Evolutionary conservation across 2,113 vertebrate species (phyloP).

Genomic region (Rhinopomastus cyanomelas): DNA sequence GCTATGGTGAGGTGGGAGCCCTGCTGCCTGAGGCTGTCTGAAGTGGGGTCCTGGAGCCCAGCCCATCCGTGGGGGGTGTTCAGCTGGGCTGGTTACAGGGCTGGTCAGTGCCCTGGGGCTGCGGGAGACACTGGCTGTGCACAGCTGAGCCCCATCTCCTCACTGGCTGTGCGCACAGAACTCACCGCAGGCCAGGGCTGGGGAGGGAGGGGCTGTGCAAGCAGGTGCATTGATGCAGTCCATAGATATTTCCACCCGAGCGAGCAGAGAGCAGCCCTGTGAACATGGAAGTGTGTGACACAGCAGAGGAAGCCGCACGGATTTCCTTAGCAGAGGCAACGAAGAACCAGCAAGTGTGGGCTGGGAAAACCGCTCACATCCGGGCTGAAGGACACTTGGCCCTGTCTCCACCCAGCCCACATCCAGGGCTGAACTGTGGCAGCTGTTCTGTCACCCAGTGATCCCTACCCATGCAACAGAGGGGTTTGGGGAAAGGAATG

Average conservation of each 20-base stretch:
- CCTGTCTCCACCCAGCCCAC: no score
- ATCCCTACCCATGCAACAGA: no score
- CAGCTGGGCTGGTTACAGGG: background rate
- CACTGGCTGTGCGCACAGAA: rapidly evolving
- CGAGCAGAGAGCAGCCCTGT: background rate
- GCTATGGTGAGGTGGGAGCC: background rate
- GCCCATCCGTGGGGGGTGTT: no score
- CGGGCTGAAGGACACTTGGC: background rate
- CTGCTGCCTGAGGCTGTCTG: background rate
- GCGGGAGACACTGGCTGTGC: background rate
- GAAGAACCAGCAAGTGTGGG: background rate
- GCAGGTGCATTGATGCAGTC: background rate
- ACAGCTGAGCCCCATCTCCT: no score
- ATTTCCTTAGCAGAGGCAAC: no score
- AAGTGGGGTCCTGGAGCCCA: background rate
- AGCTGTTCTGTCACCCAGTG: no score
- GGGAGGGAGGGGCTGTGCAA: background rate
- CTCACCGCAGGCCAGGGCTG: background rate
- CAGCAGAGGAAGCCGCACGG: background rate
- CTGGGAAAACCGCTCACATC: background rate
- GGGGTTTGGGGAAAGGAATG: no score
- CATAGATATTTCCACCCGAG: background rate
- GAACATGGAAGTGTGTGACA: background rate
- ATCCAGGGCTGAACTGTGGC: no score
- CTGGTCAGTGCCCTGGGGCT: rapidly evolving